These are phyloP conservation scores for Drosophila pseudotalamancana DNA, from an alignment of 2,888 invertebrate species.

Conservation along the genomic window DNA sequence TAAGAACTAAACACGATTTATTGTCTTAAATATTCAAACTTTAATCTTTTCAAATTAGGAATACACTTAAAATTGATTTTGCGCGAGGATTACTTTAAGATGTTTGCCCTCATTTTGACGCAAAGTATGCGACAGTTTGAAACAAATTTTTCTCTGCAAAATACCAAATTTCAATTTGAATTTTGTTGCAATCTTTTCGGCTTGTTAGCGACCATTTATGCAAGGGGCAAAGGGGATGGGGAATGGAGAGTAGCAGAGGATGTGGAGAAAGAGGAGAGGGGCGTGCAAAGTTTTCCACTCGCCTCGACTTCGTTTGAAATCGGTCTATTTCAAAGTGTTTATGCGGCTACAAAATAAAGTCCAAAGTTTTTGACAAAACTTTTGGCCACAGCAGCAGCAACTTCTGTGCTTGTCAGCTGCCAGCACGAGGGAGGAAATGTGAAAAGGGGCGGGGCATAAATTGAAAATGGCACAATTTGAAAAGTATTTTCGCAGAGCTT, in stretches of 20 bases:
- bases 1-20: too few relatives aligned
- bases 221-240: neutral
- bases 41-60: neutral
- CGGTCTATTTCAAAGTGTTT: slow-evolving; percentile 77
- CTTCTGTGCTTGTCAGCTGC: slow-evolving; percentile 72
- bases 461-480: slow-evolving; percentile 67
- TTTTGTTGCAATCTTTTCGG: slow-evolving; percentile 70
- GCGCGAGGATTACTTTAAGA: neutral
- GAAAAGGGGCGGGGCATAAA: slow-evolving; percentile 44
- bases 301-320: slow-evolving; percentile 45
- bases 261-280: neutral
- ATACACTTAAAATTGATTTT: neutral
- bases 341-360: slow-evolving; percentile 76
- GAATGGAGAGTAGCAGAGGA: too few relatives aligned
- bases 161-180: slow-evolving; percentile 66
- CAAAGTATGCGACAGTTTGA: slow-evolving; percentile 39
- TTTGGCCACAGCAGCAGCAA: slow-evolving; percentile 54
- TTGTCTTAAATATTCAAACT: neutral
- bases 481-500: slow-evolving; percentile 35
- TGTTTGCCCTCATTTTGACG: neutral
- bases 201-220: slow-evolving; percentile 65
- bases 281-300: slow-evolving; percentile 52
- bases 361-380: slow-evolving; percentile 70
- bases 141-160: slow-evolving; percentile 38
- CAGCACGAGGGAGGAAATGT: slow-evolving; percentile 2